Evolutionary conservation across 2,888 invertebrate genomes (phyloP), one percentile per base, ranked within the genome.

Genomic region (Ferrisia virgata): DNA sequence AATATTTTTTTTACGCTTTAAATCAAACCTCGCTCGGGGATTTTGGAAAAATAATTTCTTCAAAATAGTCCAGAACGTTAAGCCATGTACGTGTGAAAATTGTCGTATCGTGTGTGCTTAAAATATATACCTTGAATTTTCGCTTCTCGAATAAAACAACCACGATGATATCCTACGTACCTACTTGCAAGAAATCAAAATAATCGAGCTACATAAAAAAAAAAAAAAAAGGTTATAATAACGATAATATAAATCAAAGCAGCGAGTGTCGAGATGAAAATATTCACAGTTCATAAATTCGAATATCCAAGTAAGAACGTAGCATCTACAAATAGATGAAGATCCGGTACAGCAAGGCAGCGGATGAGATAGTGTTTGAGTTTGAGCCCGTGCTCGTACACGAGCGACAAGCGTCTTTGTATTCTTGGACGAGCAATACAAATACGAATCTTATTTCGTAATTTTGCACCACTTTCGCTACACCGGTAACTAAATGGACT

Each of bases 271-370:
- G 18, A 76, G 36, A 76, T 76, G 28, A 36, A 36, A 76, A 76
- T 76, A 36, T 76, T 76, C 36, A 76, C 72, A 76, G 72, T 76
- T 11, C 36, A 76, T 76, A 76, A 76, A 76, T 76, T 76, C 36
- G 33, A 76, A 36, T 76, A 53, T 22, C 53, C 53, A 53, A 53
- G 53, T 53, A 22, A 8, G 53, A n/a, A n/a, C 22, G 43, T 43
- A n/a, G n/a, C n/a, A n/a, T n/a, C n/a, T n/a, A n/a, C n/a, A n/a
- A n/a, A n/a, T n/a, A n/a, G n/a, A n/a, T n/a, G n/a, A n/a, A n/a
- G n/a, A n/a, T n/a, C n/a, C n/a, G n/a, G n/a, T n/a, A n/a, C n/a
- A n/a, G n/a, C n/a, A n/a, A n/a, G n/a, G n/a, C n/a, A n/a, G n/a
- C n/a, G n/a, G n/a, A n/a, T n/a, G n/a, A n/a, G n/a, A n/a, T n/a